Evolutionary conservation across 1,140 invertebrate genomes (phyloP).

Genomic region (Ips nitidus): DNA sequence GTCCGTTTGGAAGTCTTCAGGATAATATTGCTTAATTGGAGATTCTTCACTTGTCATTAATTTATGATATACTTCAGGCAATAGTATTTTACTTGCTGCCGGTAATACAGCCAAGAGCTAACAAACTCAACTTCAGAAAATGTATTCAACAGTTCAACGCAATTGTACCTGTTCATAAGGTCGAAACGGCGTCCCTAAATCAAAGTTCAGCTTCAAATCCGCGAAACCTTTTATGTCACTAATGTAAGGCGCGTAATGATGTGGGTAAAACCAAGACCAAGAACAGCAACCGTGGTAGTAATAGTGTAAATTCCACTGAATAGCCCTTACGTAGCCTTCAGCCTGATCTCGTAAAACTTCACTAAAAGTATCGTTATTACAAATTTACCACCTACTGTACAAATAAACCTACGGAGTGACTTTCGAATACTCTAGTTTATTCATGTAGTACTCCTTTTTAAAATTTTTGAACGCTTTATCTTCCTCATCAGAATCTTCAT

Average conservation of each 20-base stretch:
- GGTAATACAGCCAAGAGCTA: constrained; percentile 88
- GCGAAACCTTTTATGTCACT: constrained; percentile 88
- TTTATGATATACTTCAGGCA: constrained; percentile 79
- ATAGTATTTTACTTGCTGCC: constrained; percentile 74
- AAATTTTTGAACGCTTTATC: constrained; percentile 71
- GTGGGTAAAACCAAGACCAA: constrained; percentile 98
- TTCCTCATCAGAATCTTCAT: constrained; percentile 54
- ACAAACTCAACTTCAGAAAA: constrained; percentile 2
- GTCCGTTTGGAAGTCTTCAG: constrained; percentile 84
- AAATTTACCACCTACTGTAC: background rate
- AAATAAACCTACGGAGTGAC: constrained; percentile 64
- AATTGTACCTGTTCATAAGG: constrained; percentile 84
- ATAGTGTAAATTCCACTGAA: constrained; percentile 96
- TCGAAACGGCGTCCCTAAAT: constrained; percentile 84
- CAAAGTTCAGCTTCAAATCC: constrained; percentile 73
- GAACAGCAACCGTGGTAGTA: constrained; percentile 95
- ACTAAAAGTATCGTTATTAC: constrained; percentile 46
- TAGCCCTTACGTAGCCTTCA: constrained; percentile 83
- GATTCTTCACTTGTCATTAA: constrained; percentile 83
- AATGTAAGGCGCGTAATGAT: constrained; percentile 95
- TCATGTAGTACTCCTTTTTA: constrained; percentile 90
- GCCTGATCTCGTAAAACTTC: constrained; percentile 80
- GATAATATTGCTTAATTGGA: constrained; percentile 88
- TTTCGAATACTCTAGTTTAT: constrained; percentile 79
- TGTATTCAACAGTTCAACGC: background rate